Evolutionary conservation across 2,113 vertebrate species (phyloP).

Genomic region (Uria lomvia): DNA sequence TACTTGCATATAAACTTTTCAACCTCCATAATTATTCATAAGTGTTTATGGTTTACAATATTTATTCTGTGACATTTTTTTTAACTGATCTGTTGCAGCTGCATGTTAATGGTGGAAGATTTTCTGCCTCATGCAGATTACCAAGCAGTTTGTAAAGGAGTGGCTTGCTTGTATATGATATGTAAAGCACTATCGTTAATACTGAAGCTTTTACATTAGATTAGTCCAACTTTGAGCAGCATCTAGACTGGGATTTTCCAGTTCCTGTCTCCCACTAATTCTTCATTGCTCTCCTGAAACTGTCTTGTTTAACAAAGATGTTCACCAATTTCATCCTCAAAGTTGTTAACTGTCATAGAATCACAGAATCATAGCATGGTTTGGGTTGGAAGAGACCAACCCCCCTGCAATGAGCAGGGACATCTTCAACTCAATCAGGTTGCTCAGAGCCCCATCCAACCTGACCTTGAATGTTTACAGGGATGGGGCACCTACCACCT

Average conservation of each 20-base stretch:
- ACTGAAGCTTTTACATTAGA: neutral
- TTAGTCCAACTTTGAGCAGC: neutral
- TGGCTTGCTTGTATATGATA: neutral
- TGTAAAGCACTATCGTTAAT: neutral
- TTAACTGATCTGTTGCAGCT: neutral
- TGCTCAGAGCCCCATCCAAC: neutral
- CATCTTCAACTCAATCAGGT: neutral
- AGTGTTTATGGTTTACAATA: neutral
- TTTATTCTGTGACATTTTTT: conserved; percentile 9
- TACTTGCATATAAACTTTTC: conserved; percentile 22
- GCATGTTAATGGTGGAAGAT: neutral
- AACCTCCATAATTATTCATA: conserved; percentile 29
- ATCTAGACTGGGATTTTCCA: neutral
- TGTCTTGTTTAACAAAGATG: neutral
- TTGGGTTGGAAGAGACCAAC: neutral
- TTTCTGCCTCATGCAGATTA: neutral
- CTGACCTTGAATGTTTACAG: neutral
- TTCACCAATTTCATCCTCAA: neutral
- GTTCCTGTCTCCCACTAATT: neutral
- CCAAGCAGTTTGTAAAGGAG: neutral
- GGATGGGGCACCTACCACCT: neutral
- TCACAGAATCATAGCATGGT: neutral
- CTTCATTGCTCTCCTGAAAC: neutral
- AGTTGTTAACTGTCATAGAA: neutral
- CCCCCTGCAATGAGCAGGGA: neutral